Base-by-base conservation (phyloP, 2,797 vertebrate species). In the Hafferia zeledoni region DNA sequence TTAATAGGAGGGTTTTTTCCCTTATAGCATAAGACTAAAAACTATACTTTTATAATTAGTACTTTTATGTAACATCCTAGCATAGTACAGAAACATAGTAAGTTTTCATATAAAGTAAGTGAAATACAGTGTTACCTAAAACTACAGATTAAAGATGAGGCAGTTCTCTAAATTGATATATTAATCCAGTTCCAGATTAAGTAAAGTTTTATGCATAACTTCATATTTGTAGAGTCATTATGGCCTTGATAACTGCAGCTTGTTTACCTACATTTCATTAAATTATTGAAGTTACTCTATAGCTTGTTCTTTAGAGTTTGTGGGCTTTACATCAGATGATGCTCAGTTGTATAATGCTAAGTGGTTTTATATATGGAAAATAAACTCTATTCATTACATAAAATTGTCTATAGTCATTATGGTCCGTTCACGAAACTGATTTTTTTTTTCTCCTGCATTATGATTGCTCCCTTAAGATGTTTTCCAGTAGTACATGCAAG, bases 201-300 rank as follows among this genome's bases (percentile, higher is more conserved):
- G 9, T 8, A 53, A 25, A 85, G 49, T 88, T 78, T 52, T 64
- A 87, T 18, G 55, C 24, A 72, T 44, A 94, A 63, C 14, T 13
- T 90, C 13, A 10, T 53, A 76, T 86, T 78, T 50, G 25, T 52
- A 85, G 56, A 94, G 49, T 18, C 70, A 85, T 19, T 52, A 61
- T 10, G 18, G 24, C 8, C 17, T 70, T 89, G 10, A 17, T 78
- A 12, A 72, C 55, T 53, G 64, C 22, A 72, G 22, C 83, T 85
- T 90, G 39, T 90, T 96, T 86, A 85, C 22, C 33, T 64, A 92
- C 57, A 16, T 3, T 76, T 72, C 20, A 83, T 56, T 93, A 77
- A 94, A 92, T 89, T 84, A 72, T 78, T 92, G 70, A 82, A 88
- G 57, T 72, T 90, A 47, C 14, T 92, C 37, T 60, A 53, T 43